These are phyloP conservation scores for Paragorgia papillata DNA, from an alignment of 92 coral and sea anemone species.

Conservation along the genomic window DNA sequence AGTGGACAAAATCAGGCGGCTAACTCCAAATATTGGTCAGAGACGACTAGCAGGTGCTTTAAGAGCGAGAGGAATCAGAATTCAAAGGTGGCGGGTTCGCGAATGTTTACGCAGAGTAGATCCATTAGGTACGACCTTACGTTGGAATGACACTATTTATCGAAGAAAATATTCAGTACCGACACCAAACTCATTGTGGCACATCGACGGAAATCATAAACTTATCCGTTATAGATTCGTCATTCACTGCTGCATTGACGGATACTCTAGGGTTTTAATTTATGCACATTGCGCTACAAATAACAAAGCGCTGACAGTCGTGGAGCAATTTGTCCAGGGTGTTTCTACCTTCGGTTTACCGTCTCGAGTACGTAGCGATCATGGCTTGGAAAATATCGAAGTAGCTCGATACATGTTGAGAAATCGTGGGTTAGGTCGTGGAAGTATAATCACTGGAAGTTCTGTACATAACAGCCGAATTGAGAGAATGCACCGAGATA, in stretches of 20 bases:
- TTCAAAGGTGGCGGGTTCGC: conserved; percentile 10
- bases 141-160: conserved; percentile 1
- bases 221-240: conserved; percentile 38
- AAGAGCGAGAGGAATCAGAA: background rate
- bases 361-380: conserved; percentile 32
- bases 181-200: conserved; percentile 57
- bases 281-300: conserved; percentile 23
- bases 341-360: conserved; percentile 2
- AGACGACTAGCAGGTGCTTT: conserved; percentile 24
- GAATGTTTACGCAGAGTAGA: conserved; percentile 16
- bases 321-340: conserved; percentile 1
- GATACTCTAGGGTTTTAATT: conserved; percentile 20
- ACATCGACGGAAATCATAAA: conserved; percentile 49
- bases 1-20: too few relatives aligned
- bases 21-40: conserved; percentile 27
- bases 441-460: conserved; percentile 31
- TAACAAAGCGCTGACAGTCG: conserved; percentile 11
- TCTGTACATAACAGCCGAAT: conserved; percentile 18
- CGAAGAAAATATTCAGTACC: conserved; percentile 43
- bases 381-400: conserved; percentile 27
- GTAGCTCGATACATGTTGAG: conserved; percentile 30
- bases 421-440: conserved; percentile 1
- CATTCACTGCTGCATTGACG: conserved; percentile 39
- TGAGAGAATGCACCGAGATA: conserved; percentile 16
- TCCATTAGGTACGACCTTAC: conserved; percentile 20